Evolutionary conservation across 2,113 vertebrate species (phyloP).

Genomic region (Periophthalmus modestus): DNA sequence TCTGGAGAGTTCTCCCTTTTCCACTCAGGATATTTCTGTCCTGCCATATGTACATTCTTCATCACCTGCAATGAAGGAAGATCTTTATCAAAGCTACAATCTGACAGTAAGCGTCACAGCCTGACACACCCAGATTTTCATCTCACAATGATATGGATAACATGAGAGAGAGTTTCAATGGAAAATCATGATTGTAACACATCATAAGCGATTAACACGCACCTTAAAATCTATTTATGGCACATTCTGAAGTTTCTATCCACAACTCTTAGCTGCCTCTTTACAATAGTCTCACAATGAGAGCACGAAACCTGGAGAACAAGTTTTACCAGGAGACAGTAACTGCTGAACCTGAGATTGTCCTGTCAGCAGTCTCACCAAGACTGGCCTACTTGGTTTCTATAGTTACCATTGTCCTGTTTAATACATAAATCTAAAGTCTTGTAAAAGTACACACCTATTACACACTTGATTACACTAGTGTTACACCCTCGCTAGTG

Average conservation of each 20-base stretch:
- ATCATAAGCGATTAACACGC: not conserved
- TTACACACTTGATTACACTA: constrained; percentile 8
- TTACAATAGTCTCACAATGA: constrained; percentile 34
- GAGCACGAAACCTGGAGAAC: constrained; percentile 65
- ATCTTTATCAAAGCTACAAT: constrained; percentile 8
- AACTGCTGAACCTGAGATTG: constrained; percentile 21
- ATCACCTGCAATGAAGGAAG: constrained; percentile 67
- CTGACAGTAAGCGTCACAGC: not conserved
- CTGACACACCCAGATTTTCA: constrained; percentile 25
- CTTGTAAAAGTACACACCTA: constrained; percentile 5
- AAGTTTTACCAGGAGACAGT: constrained; percentile 46
- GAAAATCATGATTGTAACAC: not conserved
- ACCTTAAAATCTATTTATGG: not conserved
- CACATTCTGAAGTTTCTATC: not conserved
- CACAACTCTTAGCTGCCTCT: constrained; percentile 3
- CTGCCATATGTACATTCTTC: constrained; percentile 75
- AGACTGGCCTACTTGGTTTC: constrained; percentile 50
- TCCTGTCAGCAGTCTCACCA: constrained; percentile 48
- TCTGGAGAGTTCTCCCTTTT: constrained; percentile 70
- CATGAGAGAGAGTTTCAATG: not conserved
- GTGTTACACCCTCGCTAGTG: not conserved
- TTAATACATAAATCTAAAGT: constrained; percentile 49
- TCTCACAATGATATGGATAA: constrained; percentile 1
- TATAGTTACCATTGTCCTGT: constrained; percentile 66
- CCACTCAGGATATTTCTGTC: constrained; percentile 74